These are phyloP conservation scores for Crossaster papposus DNA, from an alignment of 53 echinoderm and acorn worm genomes.

Conservation along the genomic window DNA sequence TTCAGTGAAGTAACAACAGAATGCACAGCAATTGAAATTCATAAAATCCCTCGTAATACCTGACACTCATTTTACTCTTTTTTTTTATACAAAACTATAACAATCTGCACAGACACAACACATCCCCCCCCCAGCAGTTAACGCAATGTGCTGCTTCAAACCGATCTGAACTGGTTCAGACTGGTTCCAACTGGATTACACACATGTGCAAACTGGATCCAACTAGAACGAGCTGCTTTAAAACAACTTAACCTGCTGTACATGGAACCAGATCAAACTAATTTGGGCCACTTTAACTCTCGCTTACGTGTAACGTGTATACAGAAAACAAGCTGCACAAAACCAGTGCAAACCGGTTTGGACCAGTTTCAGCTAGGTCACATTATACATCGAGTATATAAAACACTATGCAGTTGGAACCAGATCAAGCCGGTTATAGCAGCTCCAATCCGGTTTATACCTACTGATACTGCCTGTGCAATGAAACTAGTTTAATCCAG, in stretches of 20 bases:
- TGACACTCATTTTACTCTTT: neutral
- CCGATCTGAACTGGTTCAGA: conserved; percentile 34
- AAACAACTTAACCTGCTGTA: neutral
- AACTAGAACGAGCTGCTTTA: neutral
- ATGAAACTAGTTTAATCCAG: conserved; percentile 49
- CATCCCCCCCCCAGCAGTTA: neutral
- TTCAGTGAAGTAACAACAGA: neutral
- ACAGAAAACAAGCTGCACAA: conserved; percentile 1
- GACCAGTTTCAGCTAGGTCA: neutral
- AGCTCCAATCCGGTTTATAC: neutral
- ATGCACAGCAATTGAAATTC: neutral
- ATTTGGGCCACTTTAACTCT: conserved; percentile 25
- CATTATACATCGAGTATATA: neutral
- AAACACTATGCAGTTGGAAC: neutral
- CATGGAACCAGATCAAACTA: neutral
- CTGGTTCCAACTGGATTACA: conserved; percentile 27
- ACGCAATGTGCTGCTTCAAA: conserved; percentile 10
- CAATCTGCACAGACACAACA: conserved; percentile 42
- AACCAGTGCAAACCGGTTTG: conserved; percentile 11
- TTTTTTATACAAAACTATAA: conserved; percentile 46
- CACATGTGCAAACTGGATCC: neutral
- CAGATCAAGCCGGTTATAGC: conserved; percentile 5
- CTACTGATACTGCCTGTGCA: neutral
- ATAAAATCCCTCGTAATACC: neutral
- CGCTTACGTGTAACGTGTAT: neutral